phyloP scores from a whole-genome alignment of 53 echinoderm and acorn worm genomes.

The Luidia sarsii region DNA sequence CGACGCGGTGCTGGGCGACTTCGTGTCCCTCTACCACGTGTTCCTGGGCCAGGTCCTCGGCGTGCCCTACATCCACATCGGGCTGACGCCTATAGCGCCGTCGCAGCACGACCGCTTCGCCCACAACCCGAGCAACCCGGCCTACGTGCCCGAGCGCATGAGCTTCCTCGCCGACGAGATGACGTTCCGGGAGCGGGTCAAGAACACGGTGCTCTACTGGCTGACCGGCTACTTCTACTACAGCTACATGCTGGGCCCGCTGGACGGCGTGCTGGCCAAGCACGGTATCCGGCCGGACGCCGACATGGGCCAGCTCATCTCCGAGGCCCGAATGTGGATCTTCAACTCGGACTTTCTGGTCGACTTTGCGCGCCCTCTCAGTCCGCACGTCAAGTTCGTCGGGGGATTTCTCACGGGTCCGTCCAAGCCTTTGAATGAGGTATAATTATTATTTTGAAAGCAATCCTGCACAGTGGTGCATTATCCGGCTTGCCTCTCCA shows the following conservation, averaged over 20 bases:
- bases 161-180: slow-evolving; percentile 40
- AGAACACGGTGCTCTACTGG: slow-evolving; percentile 7
- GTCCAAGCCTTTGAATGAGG: slow-evolving; percentile 18
- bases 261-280: background rate
- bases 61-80: slow-evolving; percentile 28
- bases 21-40: slow-evolving; percentile 2
- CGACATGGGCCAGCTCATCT: slow-evolving; percentile 2
- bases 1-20: slow-evolving; percentile 43
- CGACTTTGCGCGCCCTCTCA: slow-evolving; percentile 44
- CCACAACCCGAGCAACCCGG: slow-evolving; percentile 30
- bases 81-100: slow-evolving; percentile 14
- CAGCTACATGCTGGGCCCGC: background rate
- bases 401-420: slow-evolving; percentile 28
- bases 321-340: slow-evolving; percentile 8
- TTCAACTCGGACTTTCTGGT: slow-evolving; percentile 23
- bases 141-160: slow-evolving; percentile 54
- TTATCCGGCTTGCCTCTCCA: too few relatives aligned
- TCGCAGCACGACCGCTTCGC: slow-evolving; percentile 35
- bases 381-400: slow-evolving; percentile 42
- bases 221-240: background rate
- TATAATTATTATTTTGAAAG: too few relatives aligned
- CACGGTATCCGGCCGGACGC: slow-evolving; percentile 16
- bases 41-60: slow-evolving; percentile 21
- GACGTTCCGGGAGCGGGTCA: slow-evolving; percentile 21
- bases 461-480: too few relatives aligned